Evolutionary conservation across 2,888 invertebrate species (phyloP).

Genomic region (Sarcophaga caerulescens): DNA sequence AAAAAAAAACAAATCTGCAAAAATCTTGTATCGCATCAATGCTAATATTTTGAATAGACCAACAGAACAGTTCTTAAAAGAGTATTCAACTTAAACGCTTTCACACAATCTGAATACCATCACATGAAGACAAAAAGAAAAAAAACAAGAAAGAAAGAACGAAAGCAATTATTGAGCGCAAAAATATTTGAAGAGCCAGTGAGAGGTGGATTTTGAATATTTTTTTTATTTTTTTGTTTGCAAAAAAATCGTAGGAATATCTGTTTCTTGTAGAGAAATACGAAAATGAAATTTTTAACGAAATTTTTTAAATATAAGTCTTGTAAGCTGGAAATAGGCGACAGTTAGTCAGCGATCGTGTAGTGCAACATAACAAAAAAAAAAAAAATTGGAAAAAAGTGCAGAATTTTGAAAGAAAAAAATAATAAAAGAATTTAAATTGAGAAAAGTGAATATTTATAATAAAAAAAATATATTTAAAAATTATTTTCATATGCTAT

Average conservation of each 20-base stretch:
- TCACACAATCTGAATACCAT: neutral
- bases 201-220: constrained; percentile 5
- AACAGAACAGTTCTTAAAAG: no score
- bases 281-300: constrained; percentile 10
- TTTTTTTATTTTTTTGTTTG: constrained; percentile 31
- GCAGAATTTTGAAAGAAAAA: neutral
- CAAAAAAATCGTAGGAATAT: constrained; percentile 26
- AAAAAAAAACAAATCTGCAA: no score
- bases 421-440: neutral
- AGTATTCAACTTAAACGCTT: neutral
- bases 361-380: constrained; percentile 71
- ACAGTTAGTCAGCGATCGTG: constrained; percentile 78
- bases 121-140: no score
- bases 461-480: neutral
- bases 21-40: no score
- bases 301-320: constrained; percentile 77
- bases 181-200: neutral
- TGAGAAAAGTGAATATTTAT: constrained; percentile 2
- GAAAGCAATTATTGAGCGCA: constrained; percentile 30
- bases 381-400: neutral
- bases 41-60: no score
- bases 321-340: constrained; percentile 79
- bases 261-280: constrained; percentile 34
- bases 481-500: neutral
- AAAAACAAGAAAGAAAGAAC: no score